A percentile compares a stretch with the other conserved stretches of the same genome.
These are phyloP conservation scores for Hapalemur alaotrensis DNA, from an alignment of 2,797 vertebrate genomes.

Conservation along the genomic window DNA sequence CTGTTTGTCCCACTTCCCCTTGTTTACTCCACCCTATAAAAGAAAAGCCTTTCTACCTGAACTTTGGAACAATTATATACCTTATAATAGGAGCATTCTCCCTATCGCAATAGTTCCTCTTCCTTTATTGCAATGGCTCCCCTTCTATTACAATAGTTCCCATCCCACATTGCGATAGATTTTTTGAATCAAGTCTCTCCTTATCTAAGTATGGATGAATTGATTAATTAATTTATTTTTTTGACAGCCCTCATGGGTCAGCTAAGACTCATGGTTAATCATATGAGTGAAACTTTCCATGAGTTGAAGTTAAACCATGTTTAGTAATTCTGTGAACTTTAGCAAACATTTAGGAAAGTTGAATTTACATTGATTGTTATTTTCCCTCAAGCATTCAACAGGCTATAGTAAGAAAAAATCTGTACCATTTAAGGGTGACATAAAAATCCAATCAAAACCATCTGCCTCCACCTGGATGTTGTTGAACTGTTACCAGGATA, in stretches of 20 bases:
- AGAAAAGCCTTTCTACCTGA: neutral
- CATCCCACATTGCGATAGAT: neutral
- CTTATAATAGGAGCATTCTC: neutral
- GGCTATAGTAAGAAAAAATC: neutral
- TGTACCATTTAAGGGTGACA: neutral
- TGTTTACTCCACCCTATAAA: neutral
- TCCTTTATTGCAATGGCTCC: neutral
- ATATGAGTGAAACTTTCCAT: neutral
- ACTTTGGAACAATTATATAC: neutral
- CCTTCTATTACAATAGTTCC: neutral
- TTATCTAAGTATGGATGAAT: neutral
- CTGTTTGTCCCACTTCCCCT: neutral
- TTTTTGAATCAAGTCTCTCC: neutral
- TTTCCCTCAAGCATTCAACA: neutral
- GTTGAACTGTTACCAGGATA: neutral
- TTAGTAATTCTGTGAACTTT: constrained; percentile 31
- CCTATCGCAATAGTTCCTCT: neutral
- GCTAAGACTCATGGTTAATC: neutral
- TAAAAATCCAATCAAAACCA: neutral
- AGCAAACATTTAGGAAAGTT: constrained; percentile 36
- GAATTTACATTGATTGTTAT: constrained; percentile 43
- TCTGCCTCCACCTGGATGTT: neutral
- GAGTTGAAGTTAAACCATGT: constrained; percentile 38
- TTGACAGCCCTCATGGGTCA: neutral
- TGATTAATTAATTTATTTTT: neutral